These are phyloP conservation scores for Heteractis magnifica DNA, from an alignment of 92 coral and sea anemone genomes.

Conservation along the genomic window DNA sequence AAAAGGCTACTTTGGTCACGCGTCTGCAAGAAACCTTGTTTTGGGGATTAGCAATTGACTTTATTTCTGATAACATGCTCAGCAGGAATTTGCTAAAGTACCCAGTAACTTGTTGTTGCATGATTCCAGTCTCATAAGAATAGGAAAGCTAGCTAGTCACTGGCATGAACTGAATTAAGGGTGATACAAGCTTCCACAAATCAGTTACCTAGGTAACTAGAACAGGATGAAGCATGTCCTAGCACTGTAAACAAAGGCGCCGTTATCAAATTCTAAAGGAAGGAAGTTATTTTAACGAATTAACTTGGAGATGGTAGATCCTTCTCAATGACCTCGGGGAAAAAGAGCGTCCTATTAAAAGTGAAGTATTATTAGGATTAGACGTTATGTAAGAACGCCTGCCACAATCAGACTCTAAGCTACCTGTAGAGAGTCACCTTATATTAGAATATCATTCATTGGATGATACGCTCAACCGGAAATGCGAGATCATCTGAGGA, in stretches of 20 bases:
- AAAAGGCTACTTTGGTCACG: no score
- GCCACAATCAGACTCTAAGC: neutral
- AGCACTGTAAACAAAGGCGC: neutral
- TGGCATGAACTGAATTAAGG: neutral
- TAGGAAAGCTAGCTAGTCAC: neutral
- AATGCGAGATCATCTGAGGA: conserved; percentile 29
- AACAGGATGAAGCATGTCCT: conserved; percentile 22
- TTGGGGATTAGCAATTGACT: no score
- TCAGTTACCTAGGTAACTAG: neutral
- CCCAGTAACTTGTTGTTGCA: neutral
- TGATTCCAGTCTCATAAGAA: neutral
- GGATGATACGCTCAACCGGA: conserved; percentile 42
- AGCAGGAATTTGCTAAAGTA: neutral
- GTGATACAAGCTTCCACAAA: neutral
- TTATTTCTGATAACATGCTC: no score
- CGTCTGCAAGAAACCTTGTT: no score
- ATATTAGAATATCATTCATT: conserved; percentile 15
- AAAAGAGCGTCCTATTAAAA: neutral
- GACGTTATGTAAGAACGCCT: conserved; percentile 10
- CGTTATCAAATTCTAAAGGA: conserved; percentile 17
- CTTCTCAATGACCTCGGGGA: neutral
- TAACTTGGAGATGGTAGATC: conserved; percentile 26
- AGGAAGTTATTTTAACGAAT: conserved; percentile 40
- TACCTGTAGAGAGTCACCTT: neutral
- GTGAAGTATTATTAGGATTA: neutral